Percentiles rank a stretch among this genome's conserved stretches.
Conservation (phyloP, 2,113 vertebrate species). For the Bufo bufo region DNA sequence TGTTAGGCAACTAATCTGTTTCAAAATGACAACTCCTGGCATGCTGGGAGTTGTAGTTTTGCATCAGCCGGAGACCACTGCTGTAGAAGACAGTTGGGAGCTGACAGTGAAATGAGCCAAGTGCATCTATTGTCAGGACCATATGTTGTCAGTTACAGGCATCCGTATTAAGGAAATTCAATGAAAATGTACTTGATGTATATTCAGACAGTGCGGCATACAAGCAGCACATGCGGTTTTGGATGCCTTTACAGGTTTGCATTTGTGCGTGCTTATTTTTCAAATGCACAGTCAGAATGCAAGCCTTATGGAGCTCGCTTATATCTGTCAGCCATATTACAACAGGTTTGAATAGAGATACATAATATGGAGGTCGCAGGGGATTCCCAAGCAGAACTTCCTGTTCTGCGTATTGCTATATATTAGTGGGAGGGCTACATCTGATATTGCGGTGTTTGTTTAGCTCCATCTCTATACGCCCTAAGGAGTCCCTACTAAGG, state of each 20-base stretch:
- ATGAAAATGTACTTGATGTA: background rate
- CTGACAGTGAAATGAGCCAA: background rate
- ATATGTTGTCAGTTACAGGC: constrained; percentile 21
- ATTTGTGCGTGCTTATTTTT: too few relatives aligned
- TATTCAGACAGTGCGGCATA: too few relatives aligned
- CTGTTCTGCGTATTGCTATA: background rate
- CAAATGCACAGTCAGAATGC: too few relatives aligned
- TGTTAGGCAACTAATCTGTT: too few relatives aligned
- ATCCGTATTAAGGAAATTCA: background rate
- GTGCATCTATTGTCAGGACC: background rate
- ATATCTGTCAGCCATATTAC: background rate
- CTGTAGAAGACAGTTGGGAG: background rate
- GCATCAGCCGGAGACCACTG: background rate
- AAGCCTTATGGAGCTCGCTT: background rate
- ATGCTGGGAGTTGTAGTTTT: background rate
- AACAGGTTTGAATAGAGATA: background rate
- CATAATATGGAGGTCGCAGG: background rate
- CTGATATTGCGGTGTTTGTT: too few relatives aligned
- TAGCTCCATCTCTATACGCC: too few relatives aligned
- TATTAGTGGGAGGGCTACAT: too few relatives aligned
- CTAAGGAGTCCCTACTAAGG: too few relatives aligned
- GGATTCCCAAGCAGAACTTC: background rate
- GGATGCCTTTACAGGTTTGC: too few relatives aligned
- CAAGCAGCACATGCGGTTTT: too few relatives aligned
- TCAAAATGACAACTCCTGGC: background rate